Conservation (phyloP, 2,113 vertebrate species). For the Spheniscus mendiculus region DNA sequence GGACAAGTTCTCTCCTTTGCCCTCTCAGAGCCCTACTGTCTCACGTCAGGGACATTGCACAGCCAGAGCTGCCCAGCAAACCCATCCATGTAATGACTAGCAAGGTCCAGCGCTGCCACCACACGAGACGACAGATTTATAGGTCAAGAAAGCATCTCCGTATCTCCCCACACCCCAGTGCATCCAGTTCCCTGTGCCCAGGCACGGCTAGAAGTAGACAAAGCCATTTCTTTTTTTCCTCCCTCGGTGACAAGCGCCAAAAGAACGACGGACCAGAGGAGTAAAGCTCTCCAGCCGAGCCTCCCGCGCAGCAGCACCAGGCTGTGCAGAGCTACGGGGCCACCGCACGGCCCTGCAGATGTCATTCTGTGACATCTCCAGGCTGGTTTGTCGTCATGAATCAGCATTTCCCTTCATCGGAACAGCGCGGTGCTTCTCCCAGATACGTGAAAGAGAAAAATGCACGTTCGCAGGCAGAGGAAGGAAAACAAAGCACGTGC, state of each 20-base stretch:
- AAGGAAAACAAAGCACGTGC: background rate
- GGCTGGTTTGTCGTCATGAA: constrained; percentile 23
- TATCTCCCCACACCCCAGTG: background rate
- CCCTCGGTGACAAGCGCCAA: background rate
- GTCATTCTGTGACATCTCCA: constrained; percentile 8
- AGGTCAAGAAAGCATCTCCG: background rate
- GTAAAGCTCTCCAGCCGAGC: background rate
- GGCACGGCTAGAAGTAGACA: background rate
- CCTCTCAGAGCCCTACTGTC: fast-evolving
- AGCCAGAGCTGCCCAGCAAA: background rate
- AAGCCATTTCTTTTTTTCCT: background rate
- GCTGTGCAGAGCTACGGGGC: background rate
- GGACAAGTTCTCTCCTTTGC: background rate
- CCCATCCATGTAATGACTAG: background rate
- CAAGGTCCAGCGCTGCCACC: constrained; percentile 9
- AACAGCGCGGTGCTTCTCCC: background rate
- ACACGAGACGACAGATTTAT: background rate
- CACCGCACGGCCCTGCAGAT: background rate
- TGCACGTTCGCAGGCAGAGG: background rate
- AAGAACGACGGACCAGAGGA: background rate
- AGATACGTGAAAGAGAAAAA: background rate
- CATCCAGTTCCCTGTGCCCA: background rate
- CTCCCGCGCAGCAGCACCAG: background rate
- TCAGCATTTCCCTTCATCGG: constrained; percentile 27
- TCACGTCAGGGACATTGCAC: background rate